Conservation (phyloP, 1,140 invertebrate genomes). For the Trichonephila clavipes region DNA sequence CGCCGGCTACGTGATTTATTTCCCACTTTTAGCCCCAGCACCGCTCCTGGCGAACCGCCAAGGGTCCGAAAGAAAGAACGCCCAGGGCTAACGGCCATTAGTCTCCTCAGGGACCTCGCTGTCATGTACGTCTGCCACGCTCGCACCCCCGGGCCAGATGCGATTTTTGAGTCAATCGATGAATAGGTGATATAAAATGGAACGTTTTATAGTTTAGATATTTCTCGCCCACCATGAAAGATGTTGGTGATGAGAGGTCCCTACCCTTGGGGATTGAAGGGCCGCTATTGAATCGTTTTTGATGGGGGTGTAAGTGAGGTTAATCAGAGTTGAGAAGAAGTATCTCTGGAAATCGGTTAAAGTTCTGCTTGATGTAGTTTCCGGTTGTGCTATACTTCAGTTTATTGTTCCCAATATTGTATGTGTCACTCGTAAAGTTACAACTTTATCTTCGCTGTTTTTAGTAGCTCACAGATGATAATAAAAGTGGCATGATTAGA, state of each 20-base stretch:
- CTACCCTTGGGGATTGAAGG: background rate
- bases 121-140: background rate
- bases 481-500: too few species aligned
- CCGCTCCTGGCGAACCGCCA: background rate
- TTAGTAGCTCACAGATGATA: too few species aligned
- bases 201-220: background rate
- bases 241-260: background rate
- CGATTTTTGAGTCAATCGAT: slow-evolving; percentile 37
- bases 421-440: too few species aligned
- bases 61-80: slow-evolving; percentile 8
- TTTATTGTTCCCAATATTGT: too few species aligned
- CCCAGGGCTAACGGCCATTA: background rate
- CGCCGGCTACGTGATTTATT: background rate
- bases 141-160: background rate
- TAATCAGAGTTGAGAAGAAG: too few species aligned
- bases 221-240: background rate
- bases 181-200: background rate
- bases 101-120: background rate
- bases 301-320: too few species aligned
- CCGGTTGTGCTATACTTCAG: too few species aligned
- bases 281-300: background rate
- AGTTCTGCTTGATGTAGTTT: too few species aligned
- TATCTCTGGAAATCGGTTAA: too few species aligned
- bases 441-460: too few species aligned
- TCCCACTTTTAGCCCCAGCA: background rate